These are phyloP conservation scores for Apamea anceps DNA, from an alignment of 2,888 invertebrate genomes.

Conservation along the genomic window DNA sequence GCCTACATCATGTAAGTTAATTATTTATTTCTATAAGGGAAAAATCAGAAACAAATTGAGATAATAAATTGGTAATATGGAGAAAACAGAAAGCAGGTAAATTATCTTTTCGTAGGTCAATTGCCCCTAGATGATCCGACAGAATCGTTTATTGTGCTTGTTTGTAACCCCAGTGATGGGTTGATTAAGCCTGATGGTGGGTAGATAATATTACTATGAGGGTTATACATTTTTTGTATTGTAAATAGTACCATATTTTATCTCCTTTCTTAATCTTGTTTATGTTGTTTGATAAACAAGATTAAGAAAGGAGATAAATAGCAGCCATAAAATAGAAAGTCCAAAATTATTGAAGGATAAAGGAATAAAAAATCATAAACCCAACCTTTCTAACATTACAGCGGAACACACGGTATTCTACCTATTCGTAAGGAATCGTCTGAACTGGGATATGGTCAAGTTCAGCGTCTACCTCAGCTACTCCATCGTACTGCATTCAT, in stretches of 20 bases:
- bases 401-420: conserved; percentile 87
- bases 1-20: conserved; percentile 87
- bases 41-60: background rate
- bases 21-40: background rate
- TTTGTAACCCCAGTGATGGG: background rate
- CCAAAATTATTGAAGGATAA: background rate
- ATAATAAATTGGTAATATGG: too few relatives aligned
- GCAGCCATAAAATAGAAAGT: background rate
- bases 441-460: conserved; percentile 85
- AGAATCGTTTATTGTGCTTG: background rate
- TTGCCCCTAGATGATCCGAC: background rate
- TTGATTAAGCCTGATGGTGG: background rate
- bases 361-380: background rate
- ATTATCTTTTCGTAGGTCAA: background rate
- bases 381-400: conserved; percentile 72
- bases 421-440: conserved; percentile 79
- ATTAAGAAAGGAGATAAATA: too few relatives aligned
- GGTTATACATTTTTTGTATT: too few relatives aligned
- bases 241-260: too few relatives aligned
- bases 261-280: too few relatives aligned
- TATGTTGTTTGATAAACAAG: too few relatives aligned
- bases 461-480: conserved; percentile 85
- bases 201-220: too few relatives aligned
- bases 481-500: conserved; percentile 85
- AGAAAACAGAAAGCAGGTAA: background rate